Evolutionary conservation across 2,113 vertebrate genomes (phyloP), one percentile per base, ranked within the genome.

Genomic region (Pantherophis guttatus): DNA sequence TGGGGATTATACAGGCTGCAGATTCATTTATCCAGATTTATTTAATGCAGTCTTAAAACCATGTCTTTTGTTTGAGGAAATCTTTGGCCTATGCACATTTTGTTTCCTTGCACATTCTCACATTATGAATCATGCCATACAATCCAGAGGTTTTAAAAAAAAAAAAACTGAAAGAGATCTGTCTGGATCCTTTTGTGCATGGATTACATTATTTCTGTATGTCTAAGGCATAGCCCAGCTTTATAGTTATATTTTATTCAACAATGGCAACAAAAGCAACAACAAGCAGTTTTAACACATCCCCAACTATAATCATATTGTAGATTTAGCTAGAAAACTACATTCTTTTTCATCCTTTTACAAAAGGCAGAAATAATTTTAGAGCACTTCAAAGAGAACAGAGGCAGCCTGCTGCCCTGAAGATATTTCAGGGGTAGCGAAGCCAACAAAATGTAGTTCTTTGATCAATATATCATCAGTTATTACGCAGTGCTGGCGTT

Each of bases 401-500:
- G 24, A 0, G 24, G 21, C 1, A 89, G 3, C 29, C 5, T 17
- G 39, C 91, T 53, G 44, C 8, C 24, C 58, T 58, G 17, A 48
- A 23, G 62, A 26, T 24, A 85, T 55, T 81, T 53, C 50, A 62
- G 92, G 92, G 58, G 75, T 81, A 44, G 62, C 0, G 57, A 96
- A 92, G 15, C 48, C 94, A 62, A 8, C 33, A 21, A 94, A 13
- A 86, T 12, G 52, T 93, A 5, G 39, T 62, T 94, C 94, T 86
- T 94, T 89, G 92, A 88, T 94, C 19, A 48, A 75, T 90, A 94
- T 89, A 86, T 26, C 21, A 62, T 57, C 91, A 94, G 91, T 17
- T 59, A 57, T 94, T 94, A 94, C 23, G 21, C 91, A 87, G 29
- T 0, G 1, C 23, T 94, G 91, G 19, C 93, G 19, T 62, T 33